phyloP scores from a whole-genome alignment of 2,113 vertebrate species.

The Mobula hypostoma region DNA sequence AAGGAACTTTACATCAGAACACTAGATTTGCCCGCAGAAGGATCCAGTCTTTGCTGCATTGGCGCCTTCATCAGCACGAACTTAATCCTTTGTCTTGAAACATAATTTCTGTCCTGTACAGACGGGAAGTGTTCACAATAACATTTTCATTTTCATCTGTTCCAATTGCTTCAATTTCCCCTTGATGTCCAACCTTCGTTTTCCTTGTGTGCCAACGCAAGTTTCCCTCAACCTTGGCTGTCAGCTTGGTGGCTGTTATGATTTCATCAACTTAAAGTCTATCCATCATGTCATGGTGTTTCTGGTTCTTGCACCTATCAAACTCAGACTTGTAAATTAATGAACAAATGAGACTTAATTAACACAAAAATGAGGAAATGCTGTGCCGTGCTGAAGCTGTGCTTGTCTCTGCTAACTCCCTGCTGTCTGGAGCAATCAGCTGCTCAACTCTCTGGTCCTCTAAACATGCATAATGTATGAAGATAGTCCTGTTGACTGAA shows the following conservation, averaged over 20 bases:
- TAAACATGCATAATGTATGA: constrained; percentile 19
- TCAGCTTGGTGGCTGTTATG: background rate
- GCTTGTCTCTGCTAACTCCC: constrained; percentile 20
- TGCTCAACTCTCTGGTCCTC: background rate
- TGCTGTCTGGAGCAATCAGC: background rate
- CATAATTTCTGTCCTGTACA: background rate
- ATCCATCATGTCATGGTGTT: background rate
- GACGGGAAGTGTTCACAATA: background rate
- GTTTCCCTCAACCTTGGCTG: background rate
- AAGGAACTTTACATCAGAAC: background rate
- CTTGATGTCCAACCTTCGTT: background rate
- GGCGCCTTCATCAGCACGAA: background rate
- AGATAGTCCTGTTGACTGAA: background rate
- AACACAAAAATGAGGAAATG: constrained; percentile 15
- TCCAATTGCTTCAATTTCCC: background rate
- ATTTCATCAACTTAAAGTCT: background rate
- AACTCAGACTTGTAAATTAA: constrained; percentile 1
- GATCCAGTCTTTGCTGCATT: background rate
- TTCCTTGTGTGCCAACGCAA: background rate
- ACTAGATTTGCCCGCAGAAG: too few species aligned
- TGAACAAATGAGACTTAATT: constrained; percentile 6
- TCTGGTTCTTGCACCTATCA: background rate
- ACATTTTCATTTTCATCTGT: background rate
- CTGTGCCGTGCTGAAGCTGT: constrained; percentile 12
- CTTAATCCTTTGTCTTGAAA: background rate